Evolutionary conservation across 2,888 invertebrate species (phyloP), one percentile per base, ranked within the genome.

Genomic region (Aelia acuminata): DNA sequence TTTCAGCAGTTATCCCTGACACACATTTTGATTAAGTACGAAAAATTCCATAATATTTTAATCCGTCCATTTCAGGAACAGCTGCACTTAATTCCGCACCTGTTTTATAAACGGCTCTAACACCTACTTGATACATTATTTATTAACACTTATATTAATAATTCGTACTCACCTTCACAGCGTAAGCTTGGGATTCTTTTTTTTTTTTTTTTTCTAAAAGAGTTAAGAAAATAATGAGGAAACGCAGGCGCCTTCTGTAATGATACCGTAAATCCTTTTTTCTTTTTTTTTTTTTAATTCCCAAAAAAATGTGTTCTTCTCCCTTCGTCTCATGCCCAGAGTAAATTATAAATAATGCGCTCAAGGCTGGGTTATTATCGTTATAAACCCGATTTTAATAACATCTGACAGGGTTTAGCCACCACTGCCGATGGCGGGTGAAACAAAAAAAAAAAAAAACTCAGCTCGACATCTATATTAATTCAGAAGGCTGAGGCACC

Each of bases 341-440:
- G 31, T 39, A 85, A 85, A 85, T 85, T 85, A 85, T 53, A 85
- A 85, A 85, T 85, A 85, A 85, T 85, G 85, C 53, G 85, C 35
- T 39, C 50, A 18, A 15, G 39, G n/a, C 57, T 11, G 15, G 39
- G 85, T n/a, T 85, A 85, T 85, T 85, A 85, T 85, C 53, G 85
- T 85, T 53, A 85, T 85, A 85, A 85, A 85, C 50, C 50, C 35
- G 53, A 85, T 85, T 85, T 85, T 85, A 85, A 85, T 85, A 85
- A 53, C 85, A n/a, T 31, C 85, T 85, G 85, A 85, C 85, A 85
- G 85, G 85, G 49, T 35, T 26, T 39, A 53, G 85, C 80, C 80
- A 43, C n/a, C 15, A 3, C 80, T n/a, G 43, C 22, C 43, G 63
- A 18, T 11, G 20, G 13, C 2, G 63, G 63, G 5, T n/a, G 7